These are phyloP conservation scores for Eueides isabella DNA, from an alignment of 1,140 invertebrate genomes.

Conservation along the genomic window DNA sequence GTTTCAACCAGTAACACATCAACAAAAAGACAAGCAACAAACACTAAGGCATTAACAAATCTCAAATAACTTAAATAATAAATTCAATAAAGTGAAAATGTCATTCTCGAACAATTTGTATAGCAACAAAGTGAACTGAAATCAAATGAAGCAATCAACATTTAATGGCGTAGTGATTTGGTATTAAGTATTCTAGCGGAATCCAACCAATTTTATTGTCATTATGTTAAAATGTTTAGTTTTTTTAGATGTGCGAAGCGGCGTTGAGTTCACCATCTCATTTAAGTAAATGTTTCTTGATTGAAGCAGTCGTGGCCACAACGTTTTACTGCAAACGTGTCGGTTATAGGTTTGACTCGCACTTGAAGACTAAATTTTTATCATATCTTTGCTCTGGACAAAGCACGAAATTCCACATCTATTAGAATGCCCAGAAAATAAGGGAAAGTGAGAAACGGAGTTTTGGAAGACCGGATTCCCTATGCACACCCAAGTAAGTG, in stretches of 20 bases:
- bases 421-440: too few relatives aligned
- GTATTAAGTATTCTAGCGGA: not conserved
- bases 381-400: too few relatives aligned
- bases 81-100: not conserved
- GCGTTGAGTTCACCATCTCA: not conserved
- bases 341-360: too few relatives aligned
- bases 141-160: conserved; percentile 7
- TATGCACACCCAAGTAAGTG: too few relatives aligned
- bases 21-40: too few relatives aligned
- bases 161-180: conserved; percentile 1
- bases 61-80: not conserved
- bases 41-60: too few relatives aligned
- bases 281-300: not conserved
- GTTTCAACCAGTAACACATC: too few relatives aligned
- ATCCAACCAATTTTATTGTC: conserved; percentile 4
- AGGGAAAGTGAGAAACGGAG: too few relatives aligned
- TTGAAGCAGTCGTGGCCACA: not conserved
- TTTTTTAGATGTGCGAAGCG: not conserved
- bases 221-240: conserved; percentile 4
- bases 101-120: not conserved
- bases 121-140: not conserved
- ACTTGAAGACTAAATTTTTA: too few relatives aligned
- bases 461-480: too few relatives aligned
- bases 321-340: too few relatives aligned
- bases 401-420: too few relatives aligned